A percentile compares a stretch with the other conserved stretches of the same genome.
These are phyloP conservation scores for Campylomormyrus numenius DNA, from an alignment of 2,113 vertebrate genomes.

Conservation along the genomic window DNA sequence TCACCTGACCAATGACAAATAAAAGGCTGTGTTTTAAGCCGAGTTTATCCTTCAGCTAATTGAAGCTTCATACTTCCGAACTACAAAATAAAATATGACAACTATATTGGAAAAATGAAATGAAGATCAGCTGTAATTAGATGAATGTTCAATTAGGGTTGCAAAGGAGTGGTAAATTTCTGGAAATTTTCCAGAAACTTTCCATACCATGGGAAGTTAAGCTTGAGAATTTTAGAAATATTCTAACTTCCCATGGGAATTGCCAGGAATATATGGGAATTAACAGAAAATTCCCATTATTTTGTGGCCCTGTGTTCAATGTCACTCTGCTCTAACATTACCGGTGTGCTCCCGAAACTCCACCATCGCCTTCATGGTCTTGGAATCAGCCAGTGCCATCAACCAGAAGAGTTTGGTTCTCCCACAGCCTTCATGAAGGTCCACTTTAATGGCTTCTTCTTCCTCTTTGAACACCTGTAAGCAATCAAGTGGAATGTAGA, in stretches of 20 bases:
- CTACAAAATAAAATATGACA: neutral
- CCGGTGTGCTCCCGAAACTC: slow-evolving; percentile 98
- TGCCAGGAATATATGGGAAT: too few relatives aligned
- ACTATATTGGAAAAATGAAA: neutral
- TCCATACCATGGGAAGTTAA: too few relatives aligned
- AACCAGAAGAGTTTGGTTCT: slow-evolving; percentile 98
- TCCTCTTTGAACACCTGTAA: slow-evolving; percentile 97
- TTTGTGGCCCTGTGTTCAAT: neutral
- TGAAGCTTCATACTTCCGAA: neutral
- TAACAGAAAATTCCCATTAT: too few relatives aligned
- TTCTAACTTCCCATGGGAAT: too few relatives aligned
- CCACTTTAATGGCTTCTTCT: slow-evolving; percentile 97
- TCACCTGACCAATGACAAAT: neutral
- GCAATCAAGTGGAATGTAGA: neutral
- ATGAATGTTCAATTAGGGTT: neutral
- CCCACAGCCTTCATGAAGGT: slow-evolving; percentile 96
- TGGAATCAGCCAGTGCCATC: slow-evolving; percentile 96
- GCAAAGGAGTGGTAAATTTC: too few relatives aligned
- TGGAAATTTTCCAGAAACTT: too few relatives aligned
- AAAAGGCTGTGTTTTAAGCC: neutral
- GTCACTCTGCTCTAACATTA: slow-evolving; percentile 40
- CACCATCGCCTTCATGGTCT: slow-evolving; percentile 99
- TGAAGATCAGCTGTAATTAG: neutral
- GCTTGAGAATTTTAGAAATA: too few relatives aligned
- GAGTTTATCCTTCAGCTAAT: neutral